A percentile compares a stretch with the other conserved stretches of the same genome.
These are phyloP conservation scores for Ptyas mucosa DNA, from an alignment of 2,113 vertebrate genomes.

Conservation along the genomic window DNA sequence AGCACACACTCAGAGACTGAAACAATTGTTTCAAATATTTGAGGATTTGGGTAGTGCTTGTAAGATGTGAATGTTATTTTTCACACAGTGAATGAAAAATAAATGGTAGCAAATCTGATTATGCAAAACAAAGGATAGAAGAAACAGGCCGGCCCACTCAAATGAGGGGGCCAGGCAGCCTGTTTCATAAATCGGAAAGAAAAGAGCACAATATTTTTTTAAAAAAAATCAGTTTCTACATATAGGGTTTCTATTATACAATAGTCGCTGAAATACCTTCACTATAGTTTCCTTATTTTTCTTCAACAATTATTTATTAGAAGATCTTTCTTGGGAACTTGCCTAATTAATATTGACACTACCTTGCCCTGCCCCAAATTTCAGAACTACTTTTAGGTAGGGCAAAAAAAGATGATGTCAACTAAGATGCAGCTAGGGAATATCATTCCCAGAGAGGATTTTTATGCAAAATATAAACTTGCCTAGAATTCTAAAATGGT, in stretches of 20 bases:
- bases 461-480: neutral
- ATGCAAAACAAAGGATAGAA: neutral
- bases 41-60: neutral
- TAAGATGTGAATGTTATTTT: neutral
- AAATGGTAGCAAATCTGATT: neutral
- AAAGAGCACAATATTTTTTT: neutral
- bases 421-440: neutral
- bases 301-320: neutral
- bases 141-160: neutral
- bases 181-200: neutral
- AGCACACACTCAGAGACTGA: neutral
- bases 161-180: neutral
- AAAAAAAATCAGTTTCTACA: neutral
- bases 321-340: neutral
- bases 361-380: neutral
- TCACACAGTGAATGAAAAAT: neutral
- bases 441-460: neutral
- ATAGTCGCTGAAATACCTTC: neutral
- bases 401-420: too few species aligned
- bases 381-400: neutral
- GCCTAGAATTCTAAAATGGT: neutral
- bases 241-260: neutral
- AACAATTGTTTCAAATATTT: neutral
- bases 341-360: neutral
- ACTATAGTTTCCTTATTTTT: neutral